phyloP scores from a whole-genome alignment of 2,113 vertebrate species.

The Canis aureus region DNA sequence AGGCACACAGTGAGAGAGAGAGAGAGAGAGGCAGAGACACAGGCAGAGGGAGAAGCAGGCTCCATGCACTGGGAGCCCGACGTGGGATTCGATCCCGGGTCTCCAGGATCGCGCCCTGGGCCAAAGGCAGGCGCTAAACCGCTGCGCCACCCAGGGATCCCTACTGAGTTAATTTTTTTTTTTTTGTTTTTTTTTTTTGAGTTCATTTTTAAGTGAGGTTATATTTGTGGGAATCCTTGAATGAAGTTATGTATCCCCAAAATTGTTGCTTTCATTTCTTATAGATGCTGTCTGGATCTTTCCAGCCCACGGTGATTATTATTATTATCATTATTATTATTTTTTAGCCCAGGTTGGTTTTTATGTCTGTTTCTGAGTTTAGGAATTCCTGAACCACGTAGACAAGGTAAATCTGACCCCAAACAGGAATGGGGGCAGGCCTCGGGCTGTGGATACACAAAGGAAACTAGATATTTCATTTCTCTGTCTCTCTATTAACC shows the following conservation, averaged over 20 bases:
- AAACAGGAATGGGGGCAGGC: background rate
- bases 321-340: too few relatives aligned
- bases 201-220: slow-evolving; percentile 3
- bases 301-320: background rate
- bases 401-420: slow-evolving; percentile 10
- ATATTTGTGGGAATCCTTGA: background rate
- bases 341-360: background rate
- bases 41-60: too few relatives aligned
- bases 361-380: background rate
- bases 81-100: too few relatives aligned
- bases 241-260: background rate
- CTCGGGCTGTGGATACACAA: background rate
- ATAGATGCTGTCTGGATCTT: background rate
- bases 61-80: too few relatives aligned
- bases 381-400: background rate
- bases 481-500: background rate
- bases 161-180: background rate
- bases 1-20: too few relatives aligned
- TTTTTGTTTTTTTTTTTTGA: too few relatives aligned
- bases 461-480: background rate
- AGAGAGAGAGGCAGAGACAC: too few relatives aligned
- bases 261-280: background rate
- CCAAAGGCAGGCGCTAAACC: too few relatives aligned
- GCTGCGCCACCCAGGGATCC: too few relatives aligned
- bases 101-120: too few relatives aligned